A percentile compares a stretch with the other conserved stretches of the same genome.
These are phyloP conservation scores for Achatina immaculata DNA, from an alignment of 1,140 invertebrate species.

Conservation along the genomic window DNA sequence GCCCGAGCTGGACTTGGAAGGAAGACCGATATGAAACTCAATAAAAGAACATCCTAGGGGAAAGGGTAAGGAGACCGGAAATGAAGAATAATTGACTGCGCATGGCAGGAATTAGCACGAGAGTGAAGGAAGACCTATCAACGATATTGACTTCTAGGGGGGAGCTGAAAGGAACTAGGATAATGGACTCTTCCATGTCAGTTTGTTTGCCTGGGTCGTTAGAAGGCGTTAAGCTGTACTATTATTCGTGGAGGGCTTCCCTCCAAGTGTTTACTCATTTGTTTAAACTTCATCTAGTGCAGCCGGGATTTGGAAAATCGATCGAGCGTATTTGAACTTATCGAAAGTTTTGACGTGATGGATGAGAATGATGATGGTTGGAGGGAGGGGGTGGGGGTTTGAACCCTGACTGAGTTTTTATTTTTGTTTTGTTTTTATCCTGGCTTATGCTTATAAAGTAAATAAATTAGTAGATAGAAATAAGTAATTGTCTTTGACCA, in stretches of 20 bases:
- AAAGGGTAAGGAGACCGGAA: neutral
- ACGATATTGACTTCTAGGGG: neutral
- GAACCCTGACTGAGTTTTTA: too few relatives aligned
- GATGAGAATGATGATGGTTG: too few relatives aligned
- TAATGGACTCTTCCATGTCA: neutral
- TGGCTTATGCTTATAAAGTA: too few relatives aligned
- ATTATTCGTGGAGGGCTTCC: neutral
- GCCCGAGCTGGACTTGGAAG: neutral
- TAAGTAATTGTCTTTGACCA: too few relatives aligned
- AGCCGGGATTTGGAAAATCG: neutral
- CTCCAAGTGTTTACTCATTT: neutral
- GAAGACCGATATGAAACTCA: neutral
- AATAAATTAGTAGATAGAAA: too few relatives aligned
- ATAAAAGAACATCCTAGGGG: neutral
- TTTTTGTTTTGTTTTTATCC: too few relatives aligned
- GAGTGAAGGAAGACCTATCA: neutral
- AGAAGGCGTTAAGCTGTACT: neutral
- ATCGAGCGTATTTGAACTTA: neutral
- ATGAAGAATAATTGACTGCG: slow-evolving; percentile 4
- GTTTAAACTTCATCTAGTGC: neutral
- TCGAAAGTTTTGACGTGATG: neutral
- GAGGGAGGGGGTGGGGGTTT: too few relatives aligned
- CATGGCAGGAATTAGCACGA: neutral
- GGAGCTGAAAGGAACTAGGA: neutral
- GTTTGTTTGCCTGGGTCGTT: neutral